Percentiles rank a stretch among this genome's conserved stretches.
phyloP scores from a whole-genome alignment of 1,140 invertebrate species.

The Drosophila subobscura region DNA sequence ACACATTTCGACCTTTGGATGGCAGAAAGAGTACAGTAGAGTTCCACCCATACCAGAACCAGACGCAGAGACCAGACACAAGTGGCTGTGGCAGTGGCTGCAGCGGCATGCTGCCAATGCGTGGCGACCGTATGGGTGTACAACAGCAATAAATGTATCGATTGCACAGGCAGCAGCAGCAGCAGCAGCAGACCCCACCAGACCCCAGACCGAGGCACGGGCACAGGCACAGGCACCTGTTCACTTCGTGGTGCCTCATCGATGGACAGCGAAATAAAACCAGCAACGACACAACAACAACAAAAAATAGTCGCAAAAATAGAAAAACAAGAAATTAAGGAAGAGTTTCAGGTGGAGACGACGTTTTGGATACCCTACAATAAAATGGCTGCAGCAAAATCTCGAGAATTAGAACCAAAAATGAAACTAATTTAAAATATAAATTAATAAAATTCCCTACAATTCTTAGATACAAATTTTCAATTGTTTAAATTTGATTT shows the following conservation, averaged over 20 bases:
- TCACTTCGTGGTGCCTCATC: constrained; percentile 43
- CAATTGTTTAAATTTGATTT: no score
- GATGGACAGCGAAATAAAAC: constrained; percentile 10
- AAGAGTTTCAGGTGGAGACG: no score
- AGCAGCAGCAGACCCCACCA: no score
- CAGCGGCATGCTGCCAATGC: constrained; percentile 50
- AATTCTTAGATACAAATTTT: no score
- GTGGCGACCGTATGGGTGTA: constrained; percentile 22
- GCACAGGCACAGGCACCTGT: constrained; percentile 46
- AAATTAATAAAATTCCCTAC: no score
- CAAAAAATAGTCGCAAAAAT: constrained; percentile 23
- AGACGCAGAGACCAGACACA: constrained; percentile 40
- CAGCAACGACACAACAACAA: neutral
- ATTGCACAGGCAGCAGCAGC: constrained; percentile 24
- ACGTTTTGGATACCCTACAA: no score
- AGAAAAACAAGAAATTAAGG: neutral
- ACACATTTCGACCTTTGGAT: constrained; percentile 55
- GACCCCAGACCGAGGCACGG: constrained; percentile 29
- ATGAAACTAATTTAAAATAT: no score
- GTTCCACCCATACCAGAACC: constrained; percentile 11
- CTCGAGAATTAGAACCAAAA: no score
- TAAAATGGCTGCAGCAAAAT: no score
- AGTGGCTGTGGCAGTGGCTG: constrained; percentile 25
- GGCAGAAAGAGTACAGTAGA: constrained; percentile 12
- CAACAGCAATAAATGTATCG: constrained; percentile 62